Conservation (phyloP, 2,888 invertebrate species). For the Kryphioiulus occultus region DNA sequence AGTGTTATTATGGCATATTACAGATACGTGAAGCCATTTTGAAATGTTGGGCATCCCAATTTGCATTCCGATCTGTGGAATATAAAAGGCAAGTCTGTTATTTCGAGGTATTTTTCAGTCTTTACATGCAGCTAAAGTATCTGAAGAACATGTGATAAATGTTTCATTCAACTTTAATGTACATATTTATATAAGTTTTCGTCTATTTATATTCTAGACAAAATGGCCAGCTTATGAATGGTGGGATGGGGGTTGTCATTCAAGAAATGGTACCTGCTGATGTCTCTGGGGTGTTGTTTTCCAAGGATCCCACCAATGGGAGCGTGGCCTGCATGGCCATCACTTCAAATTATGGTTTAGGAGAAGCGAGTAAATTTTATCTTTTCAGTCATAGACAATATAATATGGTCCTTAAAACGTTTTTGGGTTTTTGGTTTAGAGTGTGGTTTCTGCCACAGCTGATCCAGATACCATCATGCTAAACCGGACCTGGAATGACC, state of each 20-base stretch:
- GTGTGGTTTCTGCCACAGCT: slow-evolving; percentile 48
- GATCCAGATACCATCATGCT: slow-evolving; percentile 49
- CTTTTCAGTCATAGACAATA: no score
- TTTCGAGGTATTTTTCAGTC: no score
- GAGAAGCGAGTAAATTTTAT: slow-evolving; percentile 71
- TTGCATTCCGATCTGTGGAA: slow-evolving; percentile 76
- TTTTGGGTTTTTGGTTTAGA: slow-evolving; percentile 36
- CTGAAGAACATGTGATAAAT: no score
- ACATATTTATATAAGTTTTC: no score
- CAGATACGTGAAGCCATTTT: slow-evolving; percentile 66
- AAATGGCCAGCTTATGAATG: slow-evolving; percentile 73
- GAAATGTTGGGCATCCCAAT: slow-evolving; percentile 85
- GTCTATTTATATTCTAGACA: no score
- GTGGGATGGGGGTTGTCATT: slow-evolving; percentile 80
- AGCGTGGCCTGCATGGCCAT: slow-evolving; percentile 74
- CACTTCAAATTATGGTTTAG: slow-evolving; percentile 82
- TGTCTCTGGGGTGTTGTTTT: slow-evolving; percentile 77
- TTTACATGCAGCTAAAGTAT: no score
- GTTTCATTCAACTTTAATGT: not conserved
- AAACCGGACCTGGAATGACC: slow-evolving; percentile 8
- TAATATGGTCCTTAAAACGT: not conserved
- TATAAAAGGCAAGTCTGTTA: slow-evolving; percentile 81
- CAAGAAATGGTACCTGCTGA: slow-evolving; percentile 78
- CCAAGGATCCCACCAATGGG: slow-evolving; percentile 76
- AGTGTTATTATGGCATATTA: no score